Base-by-base conservation (phyloP, 2,113 vertebrate species). In the Parotia lawesii region DNA sequence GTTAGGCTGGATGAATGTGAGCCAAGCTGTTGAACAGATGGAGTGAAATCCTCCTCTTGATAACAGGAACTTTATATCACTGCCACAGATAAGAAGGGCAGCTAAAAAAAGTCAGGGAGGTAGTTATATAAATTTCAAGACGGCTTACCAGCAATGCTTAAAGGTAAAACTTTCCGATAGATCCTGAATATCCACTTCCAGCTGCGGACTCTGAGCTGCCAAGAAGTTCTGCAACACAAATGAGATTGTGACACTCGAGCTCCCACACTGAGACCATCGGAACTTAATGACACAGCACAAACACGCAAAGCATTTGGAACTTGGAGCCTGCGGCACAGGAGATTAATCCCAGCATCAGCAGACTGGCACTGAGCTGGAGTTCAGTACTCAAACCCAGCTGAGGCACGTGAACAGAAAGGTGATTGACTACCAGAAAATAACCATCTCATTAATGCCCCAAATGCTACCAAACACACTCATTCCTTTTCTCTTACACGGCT, bases 21-120 rank as follows among this genome's bases (percentile, higher is more conserved):
- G 94, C 93, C 93, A 96, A 95, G 95, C 93, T 95, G 96, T 29
- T 83, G 95, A 97, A 95, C 94, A 96, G 96, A 96, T 96, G 93
- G 96, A 97, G 87, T 64, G 69, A 97, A 97, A 97, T 97, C 95
- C 95, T 96, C 90, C 92, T 96, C 96, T 85, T 91, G 93, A 90
- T 94, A 95, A 95, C 94, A 95, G 93, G 94, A 95, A 96, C 95
- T 95, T 95, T 93, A 75, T 95, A 96, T 70, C 93, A 50, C 82
- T 88, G 95, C 95, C 91, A 91, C 21, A 48, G 95, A 95, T 93
- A 95, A 95, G 91, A 96, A 96, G 95, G 95, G 91, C 93, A 93
- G 92, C 95, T 95, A 96, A 95, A 97, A 97, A 97, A 93, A 95
- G 95, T 86, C 87, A 37, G 29, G 87, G 90, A 83, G 91, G 67